These are phyloP conservation scores for Monochamus alternatus DNA, from an alignment of 2,888 invertebrate species.

Conservation along the genomic window DNA sequence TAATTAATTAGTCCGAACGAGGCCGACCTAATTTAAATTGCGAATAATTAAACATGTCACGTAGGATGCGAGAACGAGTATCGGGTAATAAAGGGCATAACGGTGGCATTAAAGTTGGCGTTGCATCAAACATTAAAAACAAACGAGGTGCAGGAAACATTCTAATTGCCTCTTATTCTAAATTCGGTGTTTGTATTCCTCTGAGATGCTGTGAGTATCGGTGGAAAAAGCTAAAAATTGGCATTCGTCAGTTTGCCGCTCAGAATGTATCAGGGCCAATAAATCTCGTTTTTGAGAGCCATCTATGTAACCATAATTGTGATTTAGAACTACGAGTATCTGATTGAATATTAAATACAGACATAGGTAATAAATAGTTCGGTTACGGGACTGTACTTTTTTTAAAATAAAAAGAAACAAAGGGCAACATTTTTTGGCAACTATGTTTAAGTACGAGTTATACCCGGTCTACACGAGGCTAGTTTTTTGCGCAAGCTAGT, in stretches of 20 bases:
- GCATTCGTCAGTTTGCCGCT: background rate
- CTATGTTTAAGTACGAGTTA: too few species aligned
- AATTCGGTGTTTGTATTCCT: constrained; percentile 28
- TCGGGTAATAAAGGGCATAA: constrained; percentile 39
- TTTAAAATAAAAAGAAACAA: too few species aligned
- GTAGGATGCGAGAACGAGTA: constrained; percentile 43
- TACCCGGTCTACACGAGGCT: too few species aligned
- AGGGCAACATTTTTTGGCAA: too few species aligned
- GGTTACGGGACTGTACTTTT: too few species aligned
- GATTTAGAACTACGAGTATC: background rate
- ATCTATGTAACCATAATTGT: background rate
- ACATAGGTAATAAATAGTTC: background rate
- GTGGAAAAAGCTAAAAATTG: background rate
- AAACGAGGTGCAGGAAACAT: constrained; percentile 42
- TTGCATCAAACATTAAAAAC: constrained; percentile 47
- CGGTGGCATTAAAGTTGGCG: constrained; percentile 37
- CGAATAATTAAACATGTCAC: constrained; percentile 48
- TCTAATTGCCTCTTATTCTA: constrained; percentile 36
- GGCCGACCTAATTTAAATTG: constrained; percentile 37
- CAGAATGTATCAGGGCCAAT: background rate
- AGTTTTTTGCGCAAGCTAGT: too few species aligned
- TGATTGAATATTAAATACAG: background rate
- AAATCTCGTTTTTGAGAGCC: background rate
- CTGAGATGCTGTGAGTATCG: background rate
- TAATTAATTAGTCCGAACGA: constrained; percentile 43